Evolutionary conservation across 2,797 vertebrate genomes (phyloP), one percentile per base, ranked within the genome.

Genomic region (Catamblyrhynchus diadema): DNA sequence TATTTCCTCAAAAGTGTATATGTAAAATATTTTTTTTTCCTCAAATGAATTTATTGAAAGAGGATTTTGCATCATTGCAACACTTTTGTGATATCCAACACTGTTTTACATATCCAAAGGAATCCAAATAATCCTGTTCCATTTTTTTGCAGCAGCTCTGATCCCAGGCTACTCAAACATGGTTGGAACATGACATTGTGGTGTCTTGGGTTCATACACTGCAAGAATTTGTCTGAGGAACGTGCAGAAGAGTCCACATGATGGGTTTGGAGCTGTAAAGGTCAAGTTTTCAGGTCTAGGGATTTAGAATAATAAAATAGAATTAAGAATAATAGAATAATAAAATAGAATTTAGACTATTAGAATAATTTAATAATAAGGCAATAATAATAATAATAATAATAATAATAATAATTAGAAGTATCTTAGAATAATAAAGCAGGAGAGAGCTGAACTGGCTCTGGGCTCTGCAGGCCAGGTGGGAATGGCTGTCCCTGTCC

Each of bases 131-230:
- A 14, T 41, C 23, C 14, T 25, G 6, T 3, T 70, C 17, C 12
- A 22, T 22, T 71, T 33, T 30, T 39, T 30, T 17, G 16, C 0
- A 66, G 32, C 25, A 27, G 10, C 17, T 86, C 39, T 27, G 57
- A n/a, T 42, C 17, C 23, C 10, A 28, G 56, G 27, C 33, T 16
- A 0, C 21, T 39, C 32, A 59, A n/a, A 83, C 14, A 7, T 2
- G 28, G 25, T 1, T 81, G 61, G 70, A 30, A 9, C 13, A 6
- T 13, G 28, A 8, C 48, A 9, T 21, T 30, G 32, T 18, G 24
- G 8, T 37, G 24, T 5, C 66, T 35, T 1, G 8, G 19, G 5
- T 13, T 32, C 1, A 0, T 12, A 13, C 16, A 21, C 35, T 15
- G n/a, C 21, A 30, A 19, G n/a, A 28, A 16, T 71, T 59, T 27